These are phyloP conservation scores for Astur gentilis DNA, from an alignment of 2,113 vertebrate genomes.

Conservation along the genomic window DNA sequence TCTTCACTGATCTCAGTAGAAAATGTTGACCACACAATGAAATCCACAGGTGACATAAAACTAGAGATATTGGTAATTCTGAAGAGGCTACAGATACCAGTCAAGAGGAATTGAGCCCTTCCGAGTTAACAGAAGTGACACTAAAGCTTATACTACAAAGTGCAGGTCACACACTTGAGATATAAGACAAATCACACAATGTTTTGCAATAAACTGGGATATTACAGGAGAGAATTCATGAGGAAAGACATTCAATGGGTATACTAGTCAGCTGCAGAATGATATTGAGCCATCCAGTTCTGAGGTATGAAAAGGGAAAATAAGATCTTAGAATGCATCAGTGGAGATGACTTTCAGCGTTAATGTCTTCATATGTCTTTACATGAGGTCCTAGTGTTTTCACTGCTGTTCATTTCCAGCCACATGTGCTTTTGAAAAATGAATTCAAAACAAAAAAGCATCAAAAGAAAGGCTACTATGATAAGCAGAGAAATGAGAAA, in stretches of 20 bases:
- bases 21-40: neutral
- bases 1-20: neutral
- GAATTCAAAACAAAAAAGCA: neutral
- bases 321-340: neutral
- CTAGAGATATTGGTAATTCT: neutral
- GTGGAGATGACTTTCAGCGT: neutral
- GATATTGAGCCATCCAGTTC: neutral
- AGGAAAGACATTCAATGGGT: neutral
- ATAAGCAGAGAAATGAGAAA: neutral
- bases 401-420: neutral
- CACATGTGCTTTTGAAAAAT: neutral
- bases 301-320: neutral
- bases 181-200: neutral
- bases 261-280: neutral
- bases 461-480: neutral
- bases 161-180: neutral
- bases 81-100: neutral
- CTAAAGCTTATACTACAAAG: neutral
- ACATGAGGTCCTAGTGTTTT: neutral
- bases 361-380: neutral
- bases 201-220: neutral
- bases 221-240: neutral
- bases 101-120: neutral
- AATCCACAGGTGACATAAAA: neutral
- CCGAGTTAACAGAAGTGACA: neutral